These are phyloP conservation scores for Oxytorus armatus DNA, from an alignment of 2,888 invertebrate species.

Conservation along the genomic window DNA sequence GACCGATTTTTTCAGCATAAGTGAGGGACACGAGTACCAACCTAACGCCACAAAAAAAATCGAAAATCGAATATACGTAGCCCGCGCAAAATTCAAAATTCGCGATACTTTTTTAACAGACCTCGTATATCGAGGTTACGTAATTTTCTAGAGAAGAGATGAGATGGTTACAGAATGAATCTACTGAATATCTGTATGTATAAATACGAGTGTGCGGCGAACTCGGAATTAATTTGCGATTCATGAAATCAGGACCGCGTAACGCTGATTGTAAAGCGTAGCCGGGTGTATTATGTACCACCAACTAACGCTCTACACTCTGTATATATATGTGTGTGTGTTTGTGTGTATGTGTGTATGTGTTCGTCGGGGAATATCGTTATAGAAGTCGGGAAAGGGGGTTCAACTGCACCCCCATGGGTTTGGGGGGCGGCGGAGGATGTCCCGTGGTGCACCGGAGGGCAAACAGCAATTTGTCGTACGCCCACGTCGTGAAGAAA, in stretches of 20 bases:
- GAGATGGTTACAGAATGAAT: conserved; percentile 25
- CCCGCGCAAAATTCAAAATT: too few species aligned
- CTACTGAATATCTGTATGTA: conserved; percentile 24
- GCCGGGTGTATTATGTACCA: conserved; percentile 30
- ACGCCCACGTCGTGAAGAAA: conserved; percentile 54
- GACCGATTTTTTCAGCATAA: too few species aligned
- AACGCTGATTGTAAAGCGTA: conserved; percentile 63
- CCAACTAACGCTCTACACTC: not conserved
- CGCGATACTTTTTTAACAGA: too few species aligned
- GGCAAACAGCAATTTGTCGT: conserved; percentile 65
- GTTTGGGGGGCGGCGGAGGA: conserved; percentile 32
- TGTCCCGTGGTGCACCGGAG: conserved; percentile 55
- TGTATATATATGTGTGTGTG: not conserved
- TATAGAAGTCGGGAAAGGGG: conserved; percentile 24
- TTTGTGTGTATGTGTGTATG: not conserved
- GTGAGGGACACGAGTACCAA: too few species aligned
- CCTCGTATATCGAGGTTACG: not conserved
- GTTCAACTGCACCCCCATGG: conserved; percentile 38
- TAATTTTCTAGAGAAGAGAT: conserved; percentile 12
- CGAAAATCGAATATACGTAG: too few species aligned
- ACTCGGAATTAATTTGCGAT: conserved; percentile 61
- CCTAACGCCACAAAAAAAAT: too few species aligned
- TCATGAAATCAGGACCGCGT: conserved; percentile 59
- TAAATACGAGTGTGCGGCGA: conserved; percentile 12
- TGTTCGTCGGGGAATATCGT: conserved; percentile 42